Base-by-base conservation (phyloP, 2,888 invertebrate genomes). In the Polydrusus pterygomalis region DNA sequence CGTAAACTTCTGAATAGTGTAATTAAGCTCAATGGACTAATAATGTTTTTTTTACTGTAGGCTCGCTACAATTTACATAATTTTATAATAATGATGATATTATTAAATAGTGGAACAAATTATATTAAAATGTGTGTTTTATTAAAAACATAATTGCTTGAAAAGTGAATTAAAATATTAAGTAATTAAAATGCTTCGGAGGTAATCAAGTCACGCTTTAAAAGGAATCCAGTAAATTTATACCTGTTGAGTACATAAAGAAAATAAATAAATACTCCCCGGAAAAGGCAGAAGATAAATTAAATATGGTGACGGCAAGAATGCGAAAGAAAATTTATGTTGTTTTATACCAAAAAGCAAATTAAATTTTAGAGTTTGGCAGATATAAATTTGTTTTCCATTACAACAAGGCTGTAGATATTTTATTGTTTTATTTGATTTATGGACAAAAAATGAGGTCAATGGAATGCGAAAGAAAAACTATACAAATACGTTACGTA, bases 251-350 rank as follows among this genome's bases (percentile, higher is more conserved):
- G 34, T 64, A 49, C 17, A 49, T 64, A 34, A 34, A 34, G 47
- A 64, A 64, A 47, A 64, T 64, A 64, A 64, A 64, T 64, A 64
- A 63, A 63, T 63, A 63, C 30, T 17, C 10, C 30, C 13, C 30
- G 30, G 49, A 47, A 47, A 34, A 64, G 34, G 64, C 64, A 64
- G 25, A 9, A 64, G 45, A 64, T 64, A 64, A 45, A 64, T 64
- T 47, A 18, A 49, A 64, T 64, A 47, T 64, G 49, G 49, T 15
- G 64, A 64, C 64, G 30, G 49, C 10, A 64, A 34, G 34, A 47
- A 47, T 47, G 25, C 64, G 47, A 64, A 64, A 64, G 17, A 34
- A 64, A 45, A 64, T 47, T 63, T 63, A 63, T 63, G 63, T 43
- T 63, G 45, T 64, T 64, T 64, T 64, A 45, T 64, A 43, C 17